Conservation (phyloP, 2,797 vertebrate species). For the Pelodytes ibericus region DNA sequence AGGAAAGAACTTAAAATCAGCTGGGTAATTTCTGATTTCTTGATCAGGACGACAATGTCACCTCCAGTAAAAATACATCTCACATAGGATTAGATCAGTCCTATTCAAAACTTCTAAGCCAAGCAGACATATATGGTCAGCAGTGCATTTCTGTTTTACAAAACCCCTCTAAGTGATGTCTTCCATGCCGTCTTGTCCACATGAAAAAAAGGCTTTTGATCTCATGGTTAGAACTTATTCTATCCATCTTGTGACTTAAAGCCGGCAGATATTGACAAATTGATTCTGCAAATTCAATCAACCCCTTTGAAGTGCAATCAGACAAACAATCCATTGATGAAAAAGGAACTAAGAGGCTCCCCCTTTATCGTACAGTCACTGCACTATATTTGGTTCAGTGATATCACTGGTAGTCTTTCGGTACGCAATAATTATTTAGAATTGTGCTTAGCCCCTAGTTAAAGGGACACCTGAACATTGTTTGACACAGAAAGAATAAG, state of each 20-base stretch:
- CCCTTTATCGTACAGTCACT: constrained; percentile 25
- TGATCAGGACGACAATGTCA: neutral
- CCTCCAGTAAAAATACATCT: constrained; percentile 1
- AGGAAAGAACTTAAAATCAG: neutral
- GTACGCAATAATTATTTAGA: neutral
- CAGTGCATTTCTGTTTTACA: constrained; percentile 18
- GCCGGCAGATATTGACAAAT: constrained; percentile 48
- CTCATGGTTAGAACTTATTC: constrained; percentile 34
- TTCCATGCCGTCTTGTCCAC: constrained; percentile 26
- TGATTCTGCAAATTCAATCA: constrained; percentile 53
- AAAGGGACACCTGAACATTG: too few relatives aligned
- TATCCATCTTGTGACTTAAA: constrained; percentile 51
- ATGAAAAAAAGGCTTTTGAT: constrained; percentile 50
- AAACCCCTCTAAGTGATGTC: constrained; percentile 27
- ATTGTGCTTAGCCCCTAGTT: too few relatives aligned
- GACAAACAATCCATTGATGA: constrained; percentile 36
- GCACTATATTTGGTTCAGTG: constrained; percentile 23
- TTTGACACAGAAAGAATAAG: too few relatives aligned
- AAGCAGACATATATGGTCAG: neutral
- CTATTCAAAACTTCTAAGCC: neutral
- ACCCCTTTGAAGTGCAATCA: constrained; percentile 49
- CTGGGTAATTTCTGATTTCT: neutral
- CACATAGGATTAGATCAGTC: constrained; percentile 1
- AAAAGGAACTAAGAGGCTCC: constrained; percentile 1
- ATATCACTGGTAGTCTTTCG: neutral